phyloP scores from a whole-genome alignment of 2,797 vertebrate species.

The Notolabrus celidotus region DNA sequence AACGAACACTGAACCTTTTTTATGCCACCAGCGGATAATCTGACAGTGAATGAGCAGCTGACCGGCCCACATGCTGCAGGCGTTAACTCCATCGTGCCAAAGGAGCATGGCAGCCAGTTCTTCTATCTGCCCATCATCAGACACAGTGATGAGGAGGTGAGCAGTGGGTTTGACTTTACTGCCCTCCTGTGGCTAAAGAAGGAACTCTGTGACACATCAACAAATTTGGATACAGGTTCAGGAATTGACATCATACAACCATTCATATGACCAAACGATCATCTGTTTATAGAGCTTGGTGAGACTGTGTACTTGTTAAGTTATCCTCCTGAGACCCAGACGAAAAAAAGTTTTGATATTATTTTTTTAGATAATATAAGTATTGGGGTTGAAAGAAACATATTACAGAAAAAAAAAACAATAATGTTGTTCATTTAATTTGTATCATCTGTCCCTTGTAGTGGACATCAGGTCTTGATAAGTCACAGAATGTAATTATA shows the following conservation, averaged over 20 bases:
- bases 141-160: conserved; percentile 95
- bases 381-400: too few relatives aligned
- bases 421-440: too few relatives aligned
- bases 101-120: conserved; percentile 98
- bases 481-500: too few relatives aligned
- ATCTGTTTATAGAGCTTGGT: too few relatives aligned
- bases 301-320: too few relatives aligned
- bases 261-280: background rate
- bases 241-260: background rate
- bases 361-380: too few relatives aligned
- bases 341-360: too few relatives aligned
- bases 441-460: too few relatives aligned
- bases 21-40: conserved; percentile 90
- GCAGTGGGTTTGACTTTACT: conserved; percentile 26
- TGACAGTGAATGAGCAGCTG: conserved; percentile 94
- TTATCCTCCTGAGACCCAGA: too few relatives aligned
- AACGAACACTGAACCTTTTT: conserved; percentile 25
- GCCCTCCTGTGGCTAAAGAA: conserved; percentile 58
- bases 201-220: background rate
- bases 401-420: too few relatives aligned
- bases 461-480: too few relatives aligned
- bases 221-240: background rate
- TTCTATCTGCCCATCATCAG: conserved; percentile 98
- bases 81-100: conserved; percentile 97
- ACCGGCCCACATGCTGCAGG: conserved; percentile 93